phyloP scores from a whole-genome alignment of 2,888 invertebrate species.

The Trachelus troglodyta region DNA sequence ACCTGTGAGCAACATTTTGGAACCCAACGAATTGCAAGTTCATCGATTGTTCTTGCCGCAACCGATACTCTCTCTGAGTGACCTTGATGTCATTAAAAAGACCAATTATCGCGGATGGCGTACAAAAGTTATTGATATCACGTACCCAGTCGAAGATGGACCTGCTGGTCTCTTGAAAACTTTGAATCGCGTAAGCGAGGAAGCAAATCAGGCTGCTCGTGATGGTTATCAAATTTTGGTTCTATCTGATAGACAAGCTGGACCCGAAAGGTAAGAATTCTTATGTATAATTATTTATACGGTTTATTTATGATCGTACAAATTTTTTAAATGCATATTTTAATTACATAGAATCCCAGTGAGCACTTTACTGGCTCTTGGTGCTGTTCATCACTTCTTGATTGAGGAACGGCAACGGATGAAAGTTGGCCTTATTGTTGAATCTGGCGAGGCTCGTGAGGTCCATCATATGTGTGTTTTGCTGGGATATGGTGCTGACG shows the following conservation, averaged over 20 bases:
- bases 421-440: conserved; percentile 95
- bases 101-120: conserved; percentile 90
- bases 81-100: conserved; percentile 87
- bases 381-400: conserved; percentile 94
- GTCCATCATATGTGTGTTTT: conserved; percentile 97
- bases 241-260: conserved; percentile 82
- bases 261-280: conserved; percentile 65
- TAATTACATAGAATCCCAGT: conserved; percentile 73
- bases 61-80: conserved; percentile 92
- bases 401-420: conserved; percentile 95
- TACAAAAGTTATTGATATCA: conserved; percentile 88
- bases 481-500: conserved; percentile 97
- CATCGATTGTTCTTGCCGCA: conserved; percentile 93
- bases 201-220: conserved; percentile 84
- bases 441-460: conserved; percentile 95
- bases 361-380: conserved; percentile 86
- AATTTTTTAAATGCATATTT: conserved; percentile 3
- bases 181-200: conserved; percentile 82
- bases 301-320: background rate
- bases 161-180: conserved; percentile 80
- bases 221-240: conserved; percentile 86
- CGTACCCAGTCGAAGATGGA: conserved; percentile 84
- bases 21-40: conserved; percentile 87
- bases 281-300: background rate
- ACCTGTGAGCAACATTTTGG: conserved; percentile 93